Percentiles rank a stretch among this genome's conserved stretches.
Evolutionary conservation across 2,888 invertebrate genomes (phyloP).

Genomic region (Nephrotoma appendiculata): DNA sequence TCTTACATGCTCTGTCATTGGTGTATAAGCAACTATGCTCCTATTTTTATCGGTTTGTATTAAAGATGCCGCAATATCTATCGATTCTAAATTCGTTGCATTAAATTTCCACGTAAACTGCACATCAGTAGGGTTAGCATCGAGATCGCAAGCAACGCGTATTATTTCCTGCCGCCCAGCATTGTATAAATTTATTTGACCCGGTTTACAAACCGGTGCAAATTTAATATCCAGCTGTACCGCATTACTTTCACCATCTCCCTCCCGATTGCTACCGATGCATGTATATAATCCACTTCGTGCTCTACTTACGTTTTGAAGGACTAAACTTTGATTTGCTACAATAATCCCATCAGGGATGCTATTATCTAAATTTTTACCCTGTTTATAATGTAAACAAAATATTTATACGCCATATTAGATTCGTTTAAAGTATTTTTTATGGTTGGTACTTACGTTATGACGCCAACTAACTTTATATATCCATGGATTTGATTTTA

Average conservation of each 20-base stretch:
- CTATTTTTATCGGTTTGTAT: constrained; percentile 45
- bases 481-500: constrained; percentile 75
- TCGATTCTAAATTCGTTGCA: constrained; percentile 48
- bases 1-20: constrained; percentile 46
- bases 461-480: constrained; percentile 64
- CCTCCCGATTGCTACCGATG: constrained; percentile 74
- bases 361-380: constrained; percentile 63
- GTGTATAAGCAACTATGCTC: constrained; percentile 52
- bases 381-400: constrained; percentile 37
- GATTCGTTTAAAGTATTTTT: neutral
- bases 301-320: constrained; percentile 65
- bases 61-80: constrained; percentile 49
- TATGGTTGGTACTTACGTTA: constrained; percentile 41
- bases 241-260: constrained; percentile 75
- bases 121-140: constrained; percentile 56
- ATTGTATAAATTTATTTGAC: constrained; percentile 53
- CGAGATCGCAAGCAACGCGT: constrained; percentile 54
- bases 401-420: neutral
- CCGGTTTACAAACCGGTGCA: constrained; percentile 54
- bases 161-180: constrained; percentile 57
- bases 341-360: constrained; percentile 66
- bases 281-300: constrained; percentile 76
- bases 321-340: constrained; percentile 78
- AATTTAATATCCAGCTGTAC: constrained; percentile 72
- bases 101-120: constrained; percentile 64